Percentiles rank a stretch among this genome's conserved stretches.
Evolutionary conservation across 2,113 vertebrate species (phyloP).

Genomic region (Actinemys pallida): DNA sequence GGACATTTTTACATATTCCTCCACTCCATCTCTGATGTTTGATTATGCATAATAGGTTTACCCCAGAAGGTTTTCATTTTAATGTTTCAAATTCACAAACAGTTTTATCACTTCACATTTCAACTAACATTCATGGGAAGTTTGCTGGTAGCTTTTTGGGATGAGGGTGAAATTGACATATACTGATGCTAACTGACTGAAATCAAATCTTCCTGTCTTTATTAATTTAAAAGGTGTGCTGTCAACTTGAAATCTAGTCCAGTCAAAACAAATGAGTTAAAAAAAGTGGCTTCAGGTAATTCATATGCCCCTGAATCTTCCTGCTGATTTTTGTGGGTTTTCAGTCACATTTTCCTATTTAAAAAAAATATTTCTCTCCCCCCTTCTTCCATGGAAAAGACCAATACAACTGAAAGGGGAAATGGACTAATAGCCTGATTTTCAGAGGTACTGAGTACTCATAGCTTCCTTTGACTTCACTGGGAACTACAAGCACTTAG

Average conservation of each 20-base stretch:
- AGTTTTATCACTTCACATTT: conserved; percentile 26
- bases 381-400: not conserved
- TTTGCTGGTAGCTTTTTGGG: conserved; percentile 19
- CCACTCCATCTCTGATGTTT: not conserved
- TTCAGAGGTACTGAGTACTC: not conserved
- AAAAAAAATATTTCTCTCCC: not conserved
- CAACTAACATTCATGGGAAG: conserved; percentile 14
- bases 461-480: not conserved
- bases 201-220: not conserved
- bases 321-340: conserved; percentile 2
- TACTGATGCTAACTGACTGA: not conserved
- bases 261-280: not conserved
- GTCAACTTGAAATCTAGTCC: not conserved
- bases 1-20: conserved; percentile 21
- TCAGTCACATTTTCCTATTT: not conserved
- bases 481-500: not conserved
- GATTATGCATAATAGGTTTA: conserved; percentile 8
- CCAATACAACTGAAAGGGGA: not conserved
- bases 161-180: conserved; percentile 6
- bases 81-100: not conserved
- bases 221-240: conserved; percentile 24
- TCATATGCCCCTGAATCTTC: not conserved
- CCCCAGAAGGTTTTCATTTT: not conserved
- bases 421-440: not conserved
- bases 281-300: conserved; percentile 3